Evolutionary conservation across 2,113 vertebrate species (phyloP).

Genomic region (Thalassoma bifasciatum): DNA sequence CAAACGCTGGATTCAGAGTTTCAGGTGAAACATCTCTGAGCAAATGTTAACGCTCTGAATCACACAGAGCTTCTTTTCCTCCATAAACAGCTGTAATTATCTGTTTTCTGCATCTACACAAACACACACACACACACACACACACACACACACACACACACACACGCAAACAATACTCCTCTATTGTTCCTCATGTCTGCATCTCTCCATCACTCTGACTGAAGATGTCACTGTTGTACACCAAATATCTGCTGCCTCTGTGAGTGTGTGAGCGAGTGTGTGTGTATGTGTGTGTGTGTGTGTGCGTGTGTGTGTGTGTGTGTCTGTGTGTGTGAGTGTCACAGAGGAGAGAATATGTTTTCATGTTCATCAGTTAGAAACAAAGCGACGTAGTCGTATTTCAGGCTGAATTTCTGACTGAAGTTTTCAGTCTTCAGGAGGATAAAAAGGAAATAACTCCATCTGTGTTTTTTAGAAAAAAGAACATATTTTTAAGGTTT

Average conservation of each 20-base stretch:
- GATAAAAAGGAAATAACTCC: not conserved
- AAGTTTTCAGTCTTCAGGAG: conserved; percentile 55
- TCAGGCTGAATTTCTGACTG: conserved; percentile 45
- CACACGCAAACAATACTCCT: conserved; percentile 23
- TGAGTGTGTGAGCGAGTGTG: conserved; percentile 7
- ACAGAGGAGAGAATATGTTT: conserved; percentile 39
- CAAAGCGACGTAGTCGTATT: conserved; percentile 56
- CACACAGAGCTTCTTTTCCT: conserved; percentile 53
- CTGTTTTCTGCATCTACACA: conserved; percentile 17
- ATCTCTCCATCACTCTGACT: conserved; percentile 48
- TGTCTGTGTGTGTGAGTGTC: conserved; percentile 14
- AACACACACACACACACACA: conserved; percentile 17
- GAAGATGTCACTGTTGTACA: conserved; percentile 86
- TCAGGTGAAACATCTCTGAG: conserved; percentile 50
- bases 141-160: not conserved
- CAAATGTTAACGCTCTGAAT: conserved; percentile 74
- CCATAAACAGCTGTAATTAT: conserved; percentile 78
- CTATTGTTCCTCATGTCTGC: conserved; percentile 35
- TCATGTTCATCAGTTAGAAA: conserved; percentile 58
- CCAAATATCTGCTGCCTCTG: conserved; percentile 57
- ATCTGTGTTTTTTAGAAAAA: not conserved
- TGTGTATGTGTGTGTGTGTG: conserved; percentile 14
- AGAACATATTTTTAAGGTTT: not conserved
- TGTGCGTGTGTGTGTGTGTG: too few relatives aligned
- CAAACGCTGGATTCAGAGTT: not conserved